phyloP scores from a whole-genome alignment of 2,888 invertebrate species.

The Abrostola tripartita region DNA sequence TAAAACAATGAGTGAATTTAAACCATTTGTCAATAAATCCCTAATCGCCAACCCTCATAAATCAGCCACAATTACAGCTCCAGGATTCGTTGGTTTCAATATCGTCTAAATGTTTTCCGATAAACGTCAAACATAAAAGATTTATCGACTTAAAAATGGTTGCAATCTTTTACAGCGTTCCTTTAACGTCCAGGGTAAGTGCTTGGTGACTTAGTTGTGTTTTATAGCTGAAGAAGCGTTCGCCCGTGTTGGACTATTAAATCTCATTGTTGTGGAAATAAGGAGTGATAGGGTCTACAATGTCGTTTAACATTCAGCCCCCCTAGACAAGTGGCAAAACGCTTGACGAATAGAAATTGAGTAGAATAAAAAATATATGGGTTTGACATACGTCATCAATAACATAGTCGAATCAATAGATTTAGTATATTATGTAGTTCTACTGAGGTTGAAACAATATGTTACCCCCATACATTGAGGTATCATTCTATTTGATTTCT shows the following conservation, averaged over 20 bases:
- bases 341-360: too few species aligned
- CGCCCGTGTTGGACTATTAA: not conserved
- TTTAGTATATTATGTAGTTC: too few species aligned
- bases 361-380: too few species aligned
- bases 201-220: slow-evolving; percentile 24
- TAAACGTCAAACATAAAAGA: slow-evolving; percentile 29
- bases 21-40: not conserved
- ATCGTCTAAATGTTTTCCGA: slow-evolving; percentile 33
- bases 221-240: slow-evolving; percentile 21
- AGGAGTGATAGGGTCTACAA: too few species aligned
- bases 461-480: too few species aligned
- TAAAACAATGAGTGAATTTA: too few species aligned
- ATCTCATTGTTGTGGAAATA: not conserved
- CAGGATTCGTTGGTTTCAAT: slow-evolving; percentile 18
- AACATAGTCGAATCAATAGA: too few species aligned
- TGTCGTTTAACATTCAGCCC: too few species aligned
- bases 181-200: slow-evolving; percentile 27
- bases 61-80: slow-evolving; percentile 18
- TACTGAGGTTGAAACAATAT: too few species aligned
- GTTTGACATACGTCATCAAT: too few species aligned
- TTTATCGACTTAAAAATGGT: slow-evolving; percentile 38
- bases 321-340: too few species aligned
- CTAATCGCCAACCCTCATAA: slow-evolving; percentile 6
- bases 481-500: too few species aligned
- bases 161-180: slow-evolving; percentile 21